Percentiles rank a stretch among this genome's conserved stretches.
These are phyloP conservation scores for Holothuria scabra DNA, from an alignment of 53 echinoderm and acorn worm species.

Conservation along the genomic window DNA sequence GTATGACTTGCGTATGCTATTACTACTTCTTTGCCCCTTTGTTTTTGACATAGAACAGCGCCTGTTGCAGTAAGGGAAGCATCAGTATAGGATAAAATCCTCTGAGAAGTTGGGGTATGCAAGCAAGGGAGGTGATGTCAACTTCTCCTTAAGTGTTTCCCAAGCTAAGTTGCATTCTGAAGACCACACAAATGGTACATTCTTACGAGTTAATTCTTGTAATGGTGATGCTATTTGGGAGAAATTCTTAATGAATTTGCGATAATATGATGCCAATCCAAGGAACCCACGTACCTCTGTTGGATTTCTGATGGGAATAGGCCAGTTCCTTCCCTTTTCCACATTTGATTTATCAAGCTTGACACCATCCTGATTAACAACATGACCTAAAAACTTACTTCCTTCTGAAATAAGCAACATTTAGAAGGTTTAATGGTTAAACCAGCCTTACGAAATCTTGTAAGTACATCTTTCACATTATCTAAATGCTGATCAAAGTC, in stretches of 20 bases:
- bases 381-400: conserved; percentile 7
- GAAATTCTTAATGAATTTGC: conserved; percentile 15
- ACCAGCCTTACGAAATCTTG: not conserved
- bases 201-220: conserved; percentile 2
- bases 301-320: not conserved
- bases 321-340: not conserved
- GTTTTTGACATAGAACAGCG: conserved; percentile 54
- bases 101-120: conserved; percentile 57
- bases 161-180: conserved; percentile 48
- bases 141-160: not conserved
- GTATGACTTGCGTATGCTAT: conserved; percentile 62
- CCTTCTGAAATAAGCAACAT: not conserved
- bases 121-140: conserved; percentile 66
- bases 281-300: not conserved
- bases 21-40: conserved; percentile 37
- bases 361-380: not conserved
- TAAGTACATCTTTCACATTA: too few relatives aligned
- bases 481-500: too few relatives aligned
- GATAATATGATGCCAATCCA: not conserved
- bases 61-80: conserved; percentile 57
- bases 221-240: not conserved
- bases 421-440: not conserved
- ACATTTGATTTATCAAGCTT: not conserved
- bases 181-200: conserved; percentile 47
- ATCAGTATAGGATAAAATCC: conserved; percentile 55